Evolutionary conservation across 2,797 vertebrate genomes (phyloP), one percentile per base, ranked within the genome.

Genomic region (Prionace glauca): DNA sequence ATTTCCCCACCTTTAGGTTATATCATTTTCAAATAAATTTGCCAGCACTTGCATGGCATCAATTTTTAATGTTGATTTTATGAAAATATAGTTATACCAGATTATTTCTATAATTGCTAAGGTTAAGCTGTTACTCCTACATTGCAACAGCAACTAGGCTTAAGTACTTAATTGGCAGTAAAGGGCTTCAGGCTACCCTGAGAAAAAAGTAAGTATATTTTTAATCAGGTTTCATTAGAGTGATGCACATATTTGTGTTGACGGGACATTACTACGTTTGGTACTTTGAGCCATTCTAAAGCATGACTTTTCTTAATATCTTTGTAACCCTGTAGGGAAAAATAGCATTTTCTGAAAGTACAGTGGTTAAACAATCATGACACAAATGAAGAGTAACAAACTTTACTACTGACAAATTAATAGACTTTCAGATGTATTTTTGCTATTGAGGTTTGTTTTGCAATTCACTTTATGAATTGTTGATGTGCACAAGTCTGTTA

Each of bases 351-450:
- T 77, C 62, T 77, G 45, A 74, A 56, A 74, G 45, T 56, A 56
- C 41, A 74, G 26, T 95, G 18, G 69, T 77, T 56, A 74, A 74
- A 74, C 69, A 94, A 95, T 95, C 93, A 74, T 71, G n/a, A 11
- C 24, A 94, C 26, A 26, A 29, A 26, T 22, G 45, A 95, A 94
- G 90, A 93, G 69, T 36, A 41, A 67, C 90, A 93, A 93, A 18
- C 36, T 45, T 45, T 94, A 50, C 92, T 50, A 72, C 92, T 94
- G 92, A 94, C 36, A 45, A 41, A 94, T 95, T 95, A 29, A 36
- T 69, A 74, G 41, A 94, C 74, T 94, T 94, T 94, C 93, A 94
- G 22, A 50, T 94, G 93, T 72, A 22, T 50, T 71, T 94, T 50
- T 65, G 11, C 26, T 94, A 45, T 41, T 94, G 41, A 71, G 69